Conservation (phyloP, 2,113 vertebrate species). For the Eudyptes chrysolophus region DNA sequence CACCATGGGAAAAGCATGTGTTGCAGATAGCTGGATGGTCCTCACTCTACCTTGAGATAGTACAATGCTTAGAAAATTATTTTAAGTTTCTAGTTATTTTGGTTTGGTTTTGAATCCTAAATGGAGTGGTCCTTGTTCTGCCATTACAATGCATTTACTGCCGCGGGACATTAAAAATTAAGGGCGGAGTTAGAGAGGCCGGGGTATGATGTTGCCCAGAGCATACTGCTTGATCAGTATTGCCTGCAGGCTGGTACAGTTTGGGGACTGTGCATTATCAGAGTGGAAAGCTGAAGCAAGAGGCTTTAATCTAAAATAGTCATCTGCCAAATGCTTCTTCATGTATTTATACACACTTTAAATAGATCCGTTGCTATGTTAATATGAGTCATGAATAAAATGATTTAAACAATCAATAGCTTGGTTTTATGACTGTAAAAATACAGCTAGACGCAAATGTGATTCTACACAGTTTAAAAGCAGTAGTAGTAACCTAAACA, state of each 20-base stretch:
- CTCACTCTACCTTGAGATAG: not conserved
- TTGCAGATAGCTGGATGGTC: not conserved
- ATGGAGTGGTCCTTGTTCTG: not conserved
- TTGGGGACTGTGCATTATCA: accelerated
- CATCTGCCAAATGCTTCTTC: not conserved
- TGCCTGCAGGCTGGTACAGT: not conserved
- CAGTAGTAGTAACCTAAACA: not conserved
- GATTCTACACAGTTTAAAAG: not conserved
- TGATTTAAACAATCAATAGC: not conserved
- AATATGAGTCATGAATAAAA: not conserved
- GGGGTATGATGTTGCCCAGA: not conserved
- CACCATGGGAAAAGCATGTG: not conserved
- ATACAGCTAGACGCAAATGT: not conserved
- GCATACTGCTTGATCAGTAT: not conserved
- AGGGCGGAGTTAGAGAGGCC: not conserved
- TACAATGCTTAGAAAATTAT: not conserved
- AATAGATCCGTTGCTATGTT: not conserved
- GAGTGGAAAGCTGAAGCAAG: not conserved
- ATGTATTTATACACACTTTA: not conserved
- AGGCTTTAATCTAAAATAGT: not conserved
- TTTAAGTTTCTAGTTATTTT: not conserved
- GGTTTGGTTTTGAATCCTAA: not conserved
- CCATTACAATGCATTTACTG: not conserved
- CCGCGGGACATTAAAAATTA: not conserved
- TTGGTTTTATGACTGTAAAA: not conserved